A percentile compares a stretch with the other conserved stretches of the same genome.
phyloP scores from a whole-genome alignment of 1,140 invertebrate species.

The Drosophila kikkawai region DNA sequence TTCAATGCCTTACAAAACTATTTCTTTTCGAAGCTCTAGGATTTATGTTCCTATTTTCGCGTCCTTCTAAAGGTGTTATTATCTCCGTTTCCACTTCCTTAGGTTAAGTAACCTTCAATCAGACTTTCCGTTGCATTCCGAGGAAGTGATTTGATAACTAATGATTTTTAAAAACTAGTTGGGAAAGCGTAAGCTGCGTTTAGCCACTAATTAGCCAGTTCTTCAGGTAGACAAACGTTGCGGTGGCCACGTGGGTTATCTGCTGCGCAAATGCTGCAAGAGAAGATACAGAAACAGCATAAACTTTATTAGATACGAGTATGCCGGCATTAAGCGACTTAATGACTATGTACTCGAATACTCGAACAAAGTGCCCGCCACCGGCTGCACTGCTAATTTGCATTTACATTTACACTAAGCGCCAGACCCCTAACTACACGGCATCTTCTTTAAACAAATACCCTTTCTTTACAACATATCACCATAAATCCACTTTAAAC shows the following conservation, averaged over 20 bases:
- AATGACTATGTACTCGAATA: constrained; percentile 55
- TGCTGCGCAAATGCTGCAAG: constrained; percentile 72
- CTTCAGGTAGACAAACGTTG: constrained; percentile 68
- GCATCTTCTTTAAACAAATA: constrained; percentile 36
- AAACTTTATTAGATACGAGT: constrained; percentile 67
- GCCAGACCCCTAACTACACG: constrained; percentile 27
- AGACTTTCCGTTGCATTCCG: constrained; percentile 70
- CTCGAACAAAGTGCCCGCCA: constrained; percentile 53
- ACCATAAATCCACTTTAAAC: constrained; percentile 4
- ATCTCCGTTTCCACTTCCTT: constrained; percentile 34
- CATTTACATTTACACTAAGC: constrained; percentile 46
- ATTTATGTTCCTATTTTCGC: constrained; percentile 53
- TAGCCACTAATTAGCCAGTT: constrained; percentile 74
- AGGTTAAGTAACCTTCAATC: constrained; percentile 38
- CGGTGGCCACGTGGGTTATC: constrained; percentile 58
- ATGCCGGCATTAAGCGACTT: constrained; percentile 49
- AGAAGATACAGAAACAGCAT: constrained; percentile 63
- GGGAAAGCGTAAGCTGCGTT: not conserved
- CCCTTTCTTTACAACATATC: not conserved
- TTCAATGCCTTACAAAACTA: constrained; percentile 29
- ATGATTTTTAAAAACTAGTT: constrained; percentile 12
- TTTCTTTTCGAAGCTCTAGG: constrained; percentile 17
- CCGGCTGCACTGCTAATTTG: constrained; percentile 68
- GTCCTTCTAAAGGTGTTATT: constrained; percentile 12
- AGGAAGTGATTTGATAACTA: constrained; percentile 43